A percentile compares a stretch with the other conserved stretches of the same genome.
Evolutionary conservation across 1,140 invertebrate genomes (phyloP).

Genomic region (Ceratina japonica): DNA sequence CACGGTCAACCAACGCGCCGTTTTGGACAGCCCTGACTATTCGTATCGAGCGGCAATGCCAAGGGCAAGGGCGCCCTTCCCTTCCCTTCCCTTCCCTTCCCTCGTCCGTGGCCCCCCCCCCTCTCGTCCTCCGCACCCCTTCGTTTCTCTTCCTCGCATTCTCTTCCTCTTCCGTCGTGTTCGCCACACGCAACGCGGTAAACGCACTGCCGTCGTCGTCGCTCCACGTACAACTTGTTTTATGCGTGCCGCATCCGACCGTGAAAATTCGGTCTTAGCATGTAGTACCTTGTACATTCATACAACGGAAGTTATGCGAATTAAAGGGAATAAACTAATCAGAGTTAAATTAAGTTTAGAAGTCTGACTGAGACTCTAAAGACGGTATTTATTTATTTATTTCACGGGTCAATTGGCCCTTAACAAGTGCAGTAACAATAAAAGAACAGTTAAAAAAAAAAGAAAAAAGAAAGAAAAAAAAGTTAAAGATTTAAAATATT

Average conservation of each 20-base stretch:
- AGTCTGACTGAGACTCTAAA: no score
- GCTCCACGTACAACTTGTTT: constrained; percentile 16
- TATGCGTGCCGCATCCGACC: not conserved
- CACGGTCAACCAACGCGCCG: constrained; percentile 47
- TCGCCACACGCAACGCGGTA: constrained; percentile 31
- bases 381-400: no score
- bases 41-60: constrained; percentile 80
- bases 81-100: constrained; percentile 69
- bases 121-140: constrained; percentile 42
- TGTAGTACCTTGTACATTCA: no score
- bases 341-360: no score
- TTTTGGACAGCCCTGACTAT: constrained; percentile 78
- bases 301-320: no score
- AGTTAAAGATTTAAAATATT: no score
- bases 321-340: no score
- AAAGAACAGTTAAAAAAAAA: no score
- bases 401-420: no score
- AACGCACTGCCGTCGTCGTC: not conserved
- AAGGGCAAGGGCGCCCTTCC: constrained; percentile 79
- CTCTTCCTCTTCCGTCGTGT: constrained; percentile 69
- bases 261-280: constrained; percentile 22
- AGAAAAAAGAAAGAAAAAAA: no score
- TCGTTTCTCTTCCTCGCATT: constrained; percentile 64
- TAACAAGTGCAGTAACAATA: no score
- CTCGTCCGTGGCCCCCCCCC: constrained; percentile 23